Evolutionary conservation across 2,888 invertebrate genomes (phyloP).

Genomic region (Papilio gigon): DNA sequence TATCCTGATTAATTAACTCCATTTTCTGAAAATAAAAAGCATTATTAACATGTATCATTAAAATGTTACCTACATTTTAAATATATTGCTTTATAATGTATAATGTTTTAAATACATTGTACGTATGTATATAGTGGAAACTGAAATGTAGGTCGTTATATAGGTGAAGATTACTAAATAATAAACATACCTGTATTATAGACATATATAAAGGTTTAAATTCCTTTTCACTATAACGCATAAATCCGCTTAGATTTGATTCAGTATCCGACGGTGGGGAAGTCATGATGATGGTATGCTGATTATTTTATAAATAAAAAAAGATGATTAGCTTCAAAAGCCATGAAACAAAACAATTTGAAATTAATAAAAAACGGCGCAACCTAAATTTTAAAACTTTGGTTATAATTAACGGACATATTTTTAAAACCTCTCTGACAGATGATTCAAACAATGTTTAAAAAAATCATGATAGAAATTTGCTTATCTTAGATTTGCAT

Average conservation of each 20-base stretch:
- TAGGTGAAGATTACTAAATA: no score
- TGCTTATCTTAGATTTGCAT: neutral
- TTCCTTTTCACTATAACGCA: conserved; percentile 68
- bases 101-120: no score
- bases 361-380: neutral
- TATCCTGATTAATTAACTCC: conserved; percentile 72
- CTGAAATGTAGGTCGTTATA: neutral
- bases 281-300: conserved; percentile 52
- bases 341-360: neutral
- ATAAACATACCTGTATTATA: conserved; percentile 61
- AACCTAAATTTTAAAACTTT: no score
- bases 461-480: neutral
- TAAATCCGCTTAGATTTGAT: conserved; percentile 76
- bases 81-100: no score
- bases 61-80: no score
- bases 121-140: no score
- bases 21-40: conserved; percentile 62
- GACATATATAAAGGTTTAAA: conserved; percentile 68
- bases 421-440: conserved; percentile 17
- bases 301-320: conserved; percentile 18
- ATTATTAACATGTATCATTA: no score
- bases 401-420: neutral
- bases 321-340: neutral
- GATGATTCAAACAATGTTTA: neutral
- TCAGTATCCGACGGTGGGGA: conserved; percentile 72